Base-by-base conservation (phyloP, 2,113 vertebrate genomes). In the Craseonycteris thonglongyai region DNA sequence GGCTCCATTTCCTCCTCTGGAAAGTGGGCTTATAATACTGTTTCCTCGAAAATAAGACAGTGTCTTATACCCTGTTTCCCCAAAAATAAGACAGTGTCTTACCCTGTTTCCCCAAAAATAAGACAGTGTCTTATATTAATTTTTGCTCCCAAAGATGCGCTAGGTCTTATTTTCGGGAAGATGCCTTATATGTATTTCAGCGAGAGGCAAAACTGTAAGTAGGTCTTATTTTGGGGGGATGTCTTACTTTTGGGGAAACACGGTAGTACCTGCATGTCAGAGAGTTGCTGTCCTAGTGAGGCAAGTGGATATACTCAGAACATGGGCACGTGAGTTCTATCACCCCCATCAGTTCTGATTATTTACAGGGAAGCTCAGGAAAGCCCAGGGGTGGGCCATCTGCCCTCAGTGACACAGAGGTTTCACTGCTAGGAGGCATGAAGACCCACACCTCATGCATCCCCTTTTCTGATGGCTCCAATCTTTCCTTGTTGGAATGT, bases 261-360 rank as follows among this genome's bases (percentile, higher is more conserved):
- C n/a, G n/a, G n/a, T n/a, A 14, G 2, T 12, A 59, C 22, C n/a
- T 14, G 45, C 10, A 47, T 10, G 30, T 24, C 16, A 10, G n/a
- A 66, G 63, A 11, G 40, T 7, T 28, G 18, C 56, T 49, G 54
- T 8, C 42, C 56, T 42, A 58, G 9, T 6, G 1, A 11, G 47
- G 38, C 18, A 7, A 35, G 42, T 8, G 12, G 42, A 21, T 24
- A 21, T 24, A 51, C 58, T 28, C 65, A 68, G 58, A 76, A 79
- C 47, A 38, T 6, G 9, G 61, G 28, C 26, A 47, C 1, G 0
- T 0, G 3, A 2, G 22, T 38, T 38, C 75, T 19, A 2, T 3
- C 28, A n/a, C 16, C 59, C 59, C 10, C 2, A 0, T n/a, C 5
- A 6, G 12, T n/a, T 33, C n/a, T 33, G 3, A 33, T 18, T 15